Base-by-base conservation (phyloP, 2,888 invertebrate genomes). In the Drosophila flavopinicola region DNA sequence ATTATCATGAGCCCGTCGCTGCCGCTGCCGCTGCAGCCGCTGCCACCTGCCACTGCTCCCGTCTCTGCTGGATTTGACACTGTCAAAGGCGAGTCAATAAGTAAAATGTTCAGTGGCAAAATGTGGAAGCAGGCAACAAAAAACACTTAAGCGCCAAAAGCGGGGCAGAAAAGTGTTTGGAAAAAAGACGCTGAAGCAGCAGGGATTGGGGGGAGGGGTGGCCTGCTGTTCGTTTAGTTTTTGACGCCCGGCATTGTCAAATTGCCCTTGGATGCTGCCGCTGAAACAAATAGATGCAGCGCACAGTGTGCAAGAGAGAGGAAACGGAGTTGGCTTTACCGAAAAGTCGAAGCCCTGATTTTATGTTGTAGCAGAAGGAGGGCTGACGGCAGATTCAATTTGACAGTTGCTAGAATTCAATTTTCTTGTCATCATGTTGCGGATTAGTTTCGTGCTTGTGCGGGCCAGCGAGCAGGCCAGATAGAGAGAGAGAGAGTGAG, bases 381-480 rank as follows among this genome's bases (percentile, higher is more conserved):
- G 51, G 35, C 57, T 52, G 48, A 64, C 61, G 69, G 63, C 65
- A 75, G 80, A 85, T 85, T 85, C 86, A 85, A 85, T 85, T 85
- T 85, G 88, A 87, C 87, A 87, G 80, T 85, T 85, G 79, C 83
- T 75, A 72, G 84, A 85, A 85, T 85, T 85, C 87, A 85, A 85
- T 85, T 85, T 87, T 85, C 84, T 79, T 84, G 86, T 75, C 86
- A 78, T 77, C 86, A 85, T 87, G 84, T 87, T 84, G 87, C 73
- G 87, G 87, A 84, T 84, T 84, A 84, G 84, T 85, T 84, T 84
- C 71, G 79, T 87, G 77, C 65, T 60, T 60, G 58, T 63, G 58
- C 66, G 39, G 42, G 27, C 35, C 41, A 49, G 39, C 17, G n/a
- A 29, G 30, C 32, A n/a, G 13, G 15, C 25, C 23, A 29, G 45